A percentile compares a stretch with the other conserved stretches of the same genome.
phyloP scores from a whole-genome alignment of 2,113 vertebrate genomes.

The Seriola rivoliana region DNA sequence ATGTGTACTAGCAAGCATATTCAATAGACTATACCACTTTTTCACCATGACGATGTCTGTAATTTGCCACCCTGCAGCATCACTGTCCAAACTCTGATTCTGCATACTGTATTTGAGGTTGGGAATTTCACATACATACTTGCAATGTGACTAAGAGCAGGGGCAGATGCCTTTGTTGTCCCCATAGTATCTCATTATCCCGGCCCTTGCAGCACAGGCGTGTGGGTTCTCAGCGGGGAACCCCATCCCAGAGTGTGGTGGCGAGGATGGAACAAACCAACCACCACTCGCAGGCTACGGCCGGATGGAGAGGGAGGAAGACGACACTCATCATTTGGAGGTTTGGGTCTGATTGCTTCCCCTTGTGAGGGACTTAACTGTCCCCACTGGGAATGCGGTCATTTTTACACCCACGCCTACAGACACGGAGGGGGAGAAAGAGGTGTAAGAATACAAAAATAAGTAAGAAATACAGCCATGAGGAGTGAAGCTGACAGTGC shows the following conservation, averaged over 20 bases:
- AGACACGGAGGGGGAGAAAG: conserved; percentile 35
- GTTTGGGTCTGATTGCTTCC: conserved; percentile 75
- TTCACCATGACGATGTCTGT: conserved; percentile 34
- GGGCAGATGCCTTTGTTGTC: conserved; percentile 65
- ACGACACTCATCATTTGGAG: conserved; percentile 76
- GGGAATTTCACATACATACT: conserved; percentile 67
- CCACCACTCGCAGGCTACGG: conserved; percentile 63
- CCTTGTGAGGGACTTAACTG: conserved; percentile 64
- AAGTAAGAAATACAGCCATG: conserved; percentile 36
- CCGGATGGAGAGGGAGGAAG: conserved; percentile 70
- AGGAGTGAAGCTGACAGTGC: conserved; percentile 23
- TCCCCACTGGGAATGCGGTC: conserved; percentile 69
- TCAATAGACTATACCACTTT: conserved; percentile 17
- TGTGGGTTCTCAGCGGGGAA: conserved; percentile 69
- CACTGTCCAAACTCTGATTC: conserved; percentile 49
- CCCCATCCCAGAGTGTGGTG: conserved; percentile 70
- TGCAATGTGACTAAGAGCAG: conserved; percentile 47
- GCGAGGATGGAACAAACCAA: conserved; percentile 69
- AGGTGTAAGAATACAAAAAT: conserved; percentile 60
- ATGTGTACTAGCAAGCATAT: conserved; percentile 24
- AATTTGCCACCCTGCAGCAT: conserved; percentile 58
- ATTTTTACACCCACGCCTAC: conserved; percentile 59
- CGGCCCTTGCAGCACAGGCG: conserved; percentile 50
- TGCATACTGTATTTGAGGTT: conserved; percentile 55
- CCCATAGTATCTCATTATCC: conserved; percentile 71